Conservation (phyloP, 2,113 vertebrate species). For the Cynoglossus semilaevis region DNA sequence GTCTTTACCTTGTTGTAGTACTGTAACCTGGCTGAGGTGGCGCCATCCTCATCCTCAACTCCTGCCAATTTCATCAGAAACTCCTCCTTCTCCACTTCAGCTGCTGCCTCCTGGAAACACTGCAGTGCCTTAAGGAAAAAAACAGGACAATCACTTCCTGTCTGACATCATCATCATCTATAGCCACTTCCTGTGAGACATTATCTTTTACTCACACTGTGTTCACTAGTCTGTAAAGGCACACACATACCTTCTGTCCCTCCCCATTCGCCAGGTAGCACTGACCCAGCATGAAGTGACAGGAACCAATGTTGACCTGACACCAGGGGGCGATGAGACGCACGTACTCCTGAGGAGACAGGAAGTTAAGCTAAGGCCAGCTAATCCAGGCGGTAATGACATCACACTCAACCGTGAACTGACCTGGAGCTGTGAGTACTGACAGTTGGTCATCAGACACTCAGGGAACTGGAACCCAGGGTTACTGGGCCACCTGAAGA, state of each 20-base stretch:
- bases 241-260: slow-evolving; percentile 84
- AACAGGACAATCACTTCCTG: not conserved
- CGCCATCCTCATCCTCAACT: slow-evolving; percentile 78
- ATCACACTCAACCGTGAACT: not conserved
- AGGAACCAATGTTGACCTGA: slow-evolving; percentile 91
- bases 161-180: not conserved
- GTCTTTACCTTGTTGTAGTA: slow-evolving; percentile 87
- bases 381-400: not conserved
- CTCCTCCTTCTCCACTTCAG: slow-evolving; percentile 91
- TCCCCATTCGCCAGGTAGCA: slow-evolving; percentile 92
- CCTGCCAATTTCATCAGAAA: slow-evolving; percentile 86
- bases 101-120: slow-evolving; percentile 87
- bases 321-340: slow-evolving; percentile 89
- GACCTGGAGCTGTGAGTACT: slow-evolving; percentile 93
- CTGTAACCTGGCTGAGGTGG: slow-evolving; percentile 78
- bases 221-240: too few relatives aligned
- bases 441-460: slow-evolving; percentile 92
- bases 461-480: slow-evolving; percentile 89
- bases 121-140: slow-evolving; percentile 81
- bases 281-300: slow-evolving; percentile 89
- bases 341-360: slow-evolving; percentile 83
- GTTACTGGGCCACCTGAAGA: slow-evolving; percentile 89
- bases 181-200: too few relatives aligned
- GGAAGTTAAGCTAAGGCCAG: not conserved
- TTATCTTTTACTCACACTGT: too few relatives aligned